These are phyloP conservation scores for Microchrysa polita DNA, from an alignment of 2,888 invertebrate genomes.

Conservation along the genomic window DNA sequence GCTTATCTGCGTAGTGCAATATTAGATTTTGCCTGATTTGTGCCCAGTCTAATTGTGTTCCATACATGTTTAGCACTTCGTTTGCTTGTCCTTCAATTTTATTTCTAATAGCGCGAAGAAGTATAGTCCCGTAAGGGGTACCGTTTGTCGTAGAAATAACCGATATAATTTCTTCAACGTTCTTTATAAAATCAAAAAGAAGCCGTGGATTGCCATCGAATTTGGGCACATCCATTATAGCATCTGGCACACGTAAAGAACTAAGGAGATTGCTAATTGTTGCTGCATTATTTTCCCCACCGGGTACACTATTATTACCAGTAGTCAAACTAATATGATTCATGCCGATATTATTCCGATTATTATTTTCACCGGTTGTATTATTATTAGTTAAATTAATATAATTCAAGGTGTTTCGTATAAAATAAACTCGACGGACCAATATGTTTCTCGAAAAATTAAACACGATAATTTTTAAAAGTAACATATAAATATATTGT, in stretches of 20 bases:
- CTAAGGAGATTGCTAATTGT: slow-evolving; percentile 45
- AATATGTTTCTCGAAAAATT: no score
- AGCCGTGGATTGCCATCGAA: slow-evolving; percentile 43
- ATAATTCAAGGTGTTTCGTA: no score
- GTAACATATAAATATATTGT: no score
- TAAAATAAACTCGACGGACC: no score
- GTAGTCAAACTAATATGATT: no score
- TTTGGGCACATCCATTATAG: slow-evolving; percentile 49
- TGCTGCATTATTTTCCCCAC: no score
- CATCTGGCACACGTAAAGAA: slow-evolving; percentile 49
- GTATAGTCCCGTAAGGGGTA: slow-evolving; percentile 10
- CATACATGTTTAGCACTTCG: slow-evolving; percentile 42
- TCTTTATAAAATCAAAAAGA: slow-evolving; percentile 3
- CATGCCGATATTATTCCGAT: no score
- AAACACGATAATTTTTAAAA: no score
- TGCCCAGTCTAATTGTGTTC: slow-evolving; percentile 34
- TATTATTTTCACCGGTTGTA: no score
- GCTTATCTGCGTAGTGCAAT: slow-evolving; percentile 44
- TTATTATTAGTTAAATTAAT: no score
- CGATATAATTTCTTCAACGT: slow-evolving; percentile 3
- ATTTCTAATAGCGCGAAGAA: slow-evolving; percentile 38
- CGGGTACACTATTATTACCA: no score
- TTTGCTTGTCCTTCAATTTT: slow-evolving; percentile 45
- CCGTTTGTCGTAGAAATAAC: slow-evolving; percentile 1
- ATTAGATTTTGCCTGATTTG: slow-evolving; percentile 43